Percentiles rank a stretch among this genome's conserved stretches.
Conservation (phyloP, 2,797 vertebrate species). For the Arremon aurantiirostris region DNA sequence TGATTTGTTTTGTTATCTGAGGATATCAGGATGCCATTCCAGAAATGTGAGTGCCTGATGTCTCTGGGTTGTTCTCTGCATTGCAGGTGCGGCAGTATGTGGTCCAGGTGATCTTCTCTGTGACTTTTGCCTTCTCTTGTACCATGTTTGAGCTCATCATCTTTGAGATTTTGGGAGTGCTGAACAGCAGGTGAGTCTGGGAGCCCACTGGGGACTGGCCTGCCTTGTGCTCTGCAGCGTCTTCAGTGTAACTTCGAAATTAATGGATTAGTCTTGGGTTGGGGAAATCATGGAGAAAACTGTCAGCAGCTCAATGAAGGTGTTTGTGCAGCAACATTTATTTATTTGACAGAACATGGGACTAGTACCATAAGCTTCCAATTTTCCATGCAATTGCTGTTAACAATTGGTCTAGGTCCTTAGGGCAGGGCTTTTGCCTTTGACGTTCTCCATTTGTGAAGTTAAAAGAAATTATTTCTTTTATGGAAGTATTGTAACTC, state of each 20-base stretch:
- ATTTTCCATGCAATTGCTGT: background rate
- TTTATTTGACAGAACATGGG: background rate
- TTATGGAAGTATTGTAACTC: background rate
- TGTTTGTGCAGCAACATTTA: background rate
- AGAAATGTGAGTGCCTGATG: background rate
- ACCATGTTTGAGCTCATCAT: conserved; percentile 99
- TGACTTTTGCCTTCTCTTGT: conserved; percentile 97
- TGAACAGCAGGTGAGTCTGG: conserved; percentile 88
- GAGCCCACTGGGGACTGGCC: background rate
- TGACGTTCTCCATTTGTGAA: background rate
- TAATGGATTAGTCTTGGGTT: background rate
- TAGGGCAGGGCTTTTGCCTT: background rate
- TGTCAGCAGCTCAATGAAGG: background rate
- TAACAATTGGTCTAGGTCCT: background rate
- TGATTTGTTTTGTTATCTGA: background rate
- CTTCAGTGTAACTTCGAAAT: background rate
- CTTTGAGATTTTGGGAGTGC: conserved; percentile 95
- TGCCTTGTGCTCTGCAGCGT: background rate
- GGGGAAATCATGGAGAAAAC: background rate
- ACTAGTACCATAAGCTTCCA: background rate
- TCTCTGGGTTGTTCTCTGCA: background rate
- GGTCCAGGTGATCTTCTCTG: conserved; percentile 95
- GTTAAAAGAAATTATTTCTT: background rate
- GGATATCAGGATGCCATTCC: background rate
- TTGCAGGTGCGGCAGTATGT: conserved; percentile 94